These are phyloP conservation scores for Drosophila prolongata DNA, from an alignment of 2,888 invertebrate species.

Conservation along the genomic window DNA sequence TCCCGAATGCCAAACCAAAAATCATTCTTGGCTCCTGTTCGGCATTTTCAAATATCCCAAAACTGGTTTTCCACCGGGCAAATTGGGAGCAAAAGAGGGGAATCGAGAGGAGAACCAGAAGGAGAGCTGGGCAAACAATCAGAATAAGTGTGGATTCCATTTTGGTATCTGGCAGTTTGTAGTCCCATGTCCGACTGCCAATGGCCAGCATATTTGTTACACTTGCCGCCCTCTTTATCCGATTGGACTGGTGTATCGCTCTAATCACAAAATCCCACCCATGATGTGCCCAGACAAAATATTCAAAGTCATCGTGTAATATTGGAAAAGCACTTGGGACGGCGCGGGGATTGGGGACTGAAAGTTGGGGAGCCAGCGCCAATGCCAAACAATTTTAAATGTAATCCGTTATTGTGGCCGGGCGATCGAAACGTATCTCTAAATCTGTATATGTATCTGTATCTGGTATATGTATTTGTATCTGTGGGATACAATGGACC, in stretches of 20 bases:
- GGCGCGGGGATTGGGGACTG: neutral
- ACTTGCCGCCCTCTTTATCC: slow-evolving; percentile 51
- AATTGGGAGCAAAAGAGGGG: neutral
- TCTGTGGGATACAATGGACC: slow-evolving; percentile 46
- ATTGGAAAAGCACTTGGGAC: slow-evolving; percentile 64
- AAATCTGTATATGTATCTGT: neutral
- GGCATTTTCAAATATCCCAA: slow-evolving; percentile 29
- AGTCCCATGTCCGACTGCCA: slow-evolving; percentile 35
- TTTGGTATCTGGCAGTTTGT: slow-evolving; percentile 31
- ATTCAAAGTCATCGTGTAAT: slow-evolving; percentile 78
- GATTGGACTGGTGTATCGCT: slow-evolving; percentile 54
- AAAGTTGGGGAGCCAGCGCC: slow-evolving; percentile 16
- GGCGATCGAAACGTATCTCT: slow-evolving; percentile 23
- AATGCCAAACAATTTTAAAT: slow-evolving; percentile 77
- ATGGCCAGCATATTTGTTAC: slow-evolving; percentile 69
- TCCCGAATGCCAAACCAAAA: slow-evolving; percentile 29
- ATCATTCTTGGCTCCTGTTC: slow-evolving; percentile 29
- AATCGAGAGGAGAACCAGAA: neutral
- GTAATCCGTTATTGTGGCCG: slow-evolving; percentile 73
- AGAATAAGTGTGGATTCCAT: slow-evolving; percentile 64
- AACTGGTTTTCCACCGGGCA: slow-evolving; percentile 31
- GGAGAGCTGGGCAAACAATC: slow-evolving; percentile 60
- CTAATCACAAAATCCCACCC: slow-evolving; percentile 80
- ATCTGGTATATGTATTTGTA: slow-evolving; percentile 16
- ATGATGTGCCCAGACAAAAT: slow-evolving; percentile 63